Evolutionary conservation across 2,888 invertebrate genomes (phyloP).

Genomic region (Platycnemis pennipes): DNA sequence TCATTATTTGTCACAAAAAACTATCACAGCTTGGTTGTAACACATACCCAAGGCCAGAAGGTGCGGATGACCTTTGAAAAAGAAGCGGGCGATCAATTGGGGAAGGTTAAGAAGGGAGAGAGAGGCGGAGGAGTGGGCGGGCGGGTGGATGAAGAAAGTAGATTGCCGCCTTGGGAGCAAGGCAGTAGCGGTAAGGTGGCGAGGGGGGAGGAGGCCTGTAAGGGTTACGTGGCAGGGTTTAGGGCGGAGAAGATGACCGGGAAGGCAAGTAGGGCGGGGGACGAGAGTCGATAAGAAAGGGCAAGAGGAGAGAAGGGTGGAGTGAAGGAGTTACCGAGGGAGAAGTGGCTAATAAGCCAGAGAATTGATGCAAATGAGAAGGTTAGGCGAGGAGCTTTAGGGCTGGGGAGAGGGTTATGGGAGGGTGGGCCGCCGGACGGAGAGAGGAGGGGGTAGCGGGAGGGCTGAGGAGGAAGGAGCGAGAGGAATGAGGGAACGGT

Average conservation of each 20-base stretch:
- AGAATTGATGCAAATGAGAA: slow-evolving; percentile 70
- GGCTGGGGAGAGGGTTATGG: slow-evolving; percentile 74
- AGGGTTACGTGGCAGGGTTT: neutral
- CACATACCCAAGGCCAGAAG: slow-evolving; percentile 65
- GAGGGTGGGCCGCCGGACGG: slow-evolving; percentile 70
- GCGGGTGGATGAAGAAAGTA: slow-evolving; percentile 68
- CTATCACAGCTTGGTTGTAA: neutral
- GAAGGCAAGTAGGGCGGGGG: slow-evolving; percentile 49
- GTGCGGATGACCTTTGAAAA: slow-evolving; percentile 56
- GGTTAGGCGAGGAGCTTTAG: slow-evolving; percentile 72
- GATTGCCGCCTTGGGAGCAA: slow-evolving; percentile 65
- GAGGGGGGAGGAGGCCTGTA: neutral
- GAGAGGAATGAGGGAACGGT: slow-evolving; percentile 22
- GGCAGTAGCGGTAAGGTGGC: slow-evolving; percentile 63
- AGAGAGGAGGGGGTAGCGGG: slow-evolving; percentile 68
- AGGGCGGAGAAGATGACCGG: slow-evolving; percentile 60
- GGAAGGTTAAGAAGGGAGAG: slow-evolving; percentile 65
- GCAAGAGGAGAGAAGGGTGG: neutral
- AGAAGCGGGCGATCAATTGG: slow-evolving; percentile 68
- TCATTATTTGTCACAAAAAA: slow-evolving; percentile 16
- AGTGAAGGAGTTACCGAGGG: slow-evolving; percentile 64
- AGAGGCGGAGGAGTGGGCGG: slow-evolving; percentile 66
- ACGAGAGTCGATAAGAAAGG: slow-evolving; percentile 40
- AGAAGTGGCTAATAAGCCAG: slow-evolving; percentile 70
- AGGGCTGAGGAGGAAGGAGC: slow-evolving; percentile 42